A percentile compares a stretch with the other conserved stretches of the same genome.
These are phyloP conservation scores for Drosophila mayaguana DNA, from an alignment of 2,888 invertebrate species.

Conservation along the genomic window DNA sequence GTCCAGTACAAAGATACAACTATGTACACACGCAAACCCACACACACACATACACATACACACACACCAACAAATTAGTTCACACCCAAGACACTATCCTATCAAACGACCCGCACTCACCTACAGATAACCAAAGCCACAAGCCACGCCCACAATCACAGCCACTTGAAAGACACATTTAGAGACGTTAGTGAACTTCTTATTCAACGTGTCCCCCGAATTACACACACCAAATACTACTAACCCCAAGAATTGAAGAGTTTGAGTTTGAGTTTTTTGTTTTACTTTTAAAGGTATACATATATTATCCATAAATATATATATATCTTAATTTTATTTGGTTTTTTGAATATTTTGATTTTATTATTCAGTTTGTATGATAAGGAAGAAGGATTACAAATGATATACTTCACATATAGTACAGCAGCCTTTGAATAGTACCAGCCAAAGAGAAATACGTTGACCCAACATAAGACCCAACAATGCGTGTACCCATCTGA, in stretches of 20 bases:
- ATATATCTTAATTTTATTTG: constrained; percentile 32
- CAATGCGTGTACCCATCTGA: constrained; percentile 24
- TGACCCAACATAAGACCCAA: constrained; percentile 21
- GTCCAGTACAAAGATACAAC: constrained; percentile 47
- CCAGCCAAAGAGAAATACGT: constrained; percentile 38
- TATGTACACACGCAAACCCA: constrained; percentile 15
- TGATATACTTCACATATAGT: constrained; percentile 83
- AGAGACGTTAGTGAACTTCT: constrained; percentile 12
- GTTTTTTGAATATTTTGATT: constrained; percentile 50
- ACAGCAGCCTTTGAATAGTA: constrained; percentile 81
- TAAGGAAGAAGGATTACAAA: constrained; percentile 70
- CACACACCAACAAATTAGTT: constrained; percentile 30
- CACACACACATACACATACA: constrained; percentile 20
- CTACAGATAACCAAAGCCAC: constrained; percentile 32
- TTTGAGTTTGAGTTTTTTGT: constrained; percentile 14
- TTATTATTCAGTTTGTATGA: constrained; percentile 46
- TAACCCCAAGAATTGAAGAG: constrained; percentile 28
- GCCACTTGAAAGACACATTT: constrained; percentile 47
- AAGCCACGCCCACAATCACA: constrained; percentile 38
- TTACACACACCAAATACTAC: constrained; percentile 9
- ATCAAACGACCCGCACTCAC: constrained; percentile 29
- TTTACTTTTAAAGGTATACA: not conserved
- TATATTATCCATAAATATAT: not conserved
- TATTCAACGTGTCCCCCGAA: constrained; percentile 7
- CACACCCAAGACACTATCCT: constrained; percentile 27